phyloP scores from a whole-genome alignment of 2,797 vertebrate genomes.

The Gymnopithys bicolor region DNA sequence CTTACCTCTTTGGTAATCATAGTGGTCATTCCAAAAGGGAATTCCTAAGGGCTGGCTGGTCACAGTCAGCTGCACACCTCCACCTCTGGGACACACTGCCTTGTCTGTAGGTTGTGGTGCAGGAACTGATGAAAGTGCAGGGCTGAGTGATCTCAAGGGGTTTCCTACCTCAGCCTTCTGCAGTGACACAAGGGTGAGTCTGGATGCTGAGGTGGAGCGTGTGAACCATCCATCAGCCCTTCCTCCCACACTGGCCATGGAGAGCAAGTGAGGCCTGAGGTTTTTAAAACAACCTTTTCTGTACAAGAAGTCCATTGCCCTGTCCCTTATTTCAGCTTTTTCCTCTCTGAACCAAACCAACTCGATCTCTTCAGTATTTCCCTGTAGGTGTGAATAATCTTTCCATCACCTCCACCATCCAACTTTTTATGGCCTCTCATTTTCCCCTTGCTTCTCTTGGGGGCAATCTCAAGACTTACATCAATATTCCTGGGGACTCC shows the following conservation, averaged over 20 bases:
- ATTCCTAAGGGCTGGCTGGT: rapidly evolving
- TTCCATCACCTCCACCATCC: neutral
- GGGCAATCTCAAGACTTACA: neutral
- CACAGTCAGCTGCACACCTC: rapidly evolving
- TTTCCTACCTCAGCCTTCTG: neutral
- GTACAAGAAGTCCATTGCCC: neutral
- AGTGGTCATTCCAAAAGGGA: neutral
- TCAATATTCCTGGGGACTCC: neutral
- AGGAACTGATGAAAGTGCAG: neutral
- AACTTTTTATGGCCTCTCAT: neutral
- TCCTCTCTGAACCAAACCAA: neutral
- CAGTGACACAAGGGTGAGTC: neutral
- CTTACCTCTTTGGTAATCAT: neutral
- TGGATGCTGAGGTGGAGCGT: neutral
- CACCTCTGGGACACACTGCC: neutral
- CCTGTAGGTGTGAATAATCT: neutral
- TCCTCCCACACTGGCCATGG: neutral
- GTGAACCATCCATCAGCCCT: neutral
- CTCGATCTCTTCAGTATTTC: neutral
- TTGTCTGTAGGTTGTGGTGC: neutral
- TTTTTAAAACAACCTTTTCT: neutral
- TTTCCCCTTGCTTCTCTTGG: neutral
- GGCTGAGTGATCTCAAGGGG: neutral
- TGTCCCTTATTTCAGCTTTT: neutral
- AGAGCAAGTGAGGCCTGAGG: neutral